phyloP scores from a whole-genome alignment of 2,797 vertebrate species.

The Siniperca scherzeri region DNA sequence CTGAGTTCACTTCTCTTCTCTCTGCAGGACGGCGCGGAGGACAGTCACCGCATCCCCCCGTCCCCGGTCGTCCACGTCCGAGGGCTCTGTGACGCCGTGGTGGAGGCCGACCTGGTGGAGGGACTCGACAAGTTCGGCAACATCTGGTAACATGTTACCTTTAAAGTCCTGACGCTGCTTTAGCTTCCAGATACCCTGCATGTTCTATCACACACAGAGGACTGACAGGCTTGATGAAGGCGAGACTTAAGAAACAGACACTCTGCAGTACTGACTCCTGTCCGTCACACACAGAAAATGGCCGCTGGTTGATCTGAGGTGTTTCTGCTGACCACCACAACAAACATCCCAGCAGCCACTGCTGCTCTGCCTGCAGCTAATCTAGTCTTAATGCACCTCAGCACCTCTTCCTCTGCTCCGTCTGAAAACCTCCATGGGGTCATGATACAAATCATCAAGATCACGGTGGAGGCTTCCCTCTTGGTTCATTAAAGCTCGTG shows the following conservation, averaged over 20 bases:
- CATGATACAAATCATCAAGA: neutral
- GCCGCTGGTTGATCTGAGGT: no score
- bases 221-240: no score
- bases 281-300: no score
- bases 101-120: constrained; percentile 95
- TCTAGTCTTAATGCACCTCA: neutral
- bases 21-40: constrained; percentile 65
- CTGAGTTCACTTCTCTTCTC: neutral
- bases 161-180: neutral
- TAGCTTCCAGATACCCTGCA: no score
- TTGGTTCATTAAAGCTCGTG: no score
- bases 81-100: constrained; percentile 92
- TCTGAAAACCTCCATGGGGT: neutral
- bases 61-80: constrained; percentile 94
- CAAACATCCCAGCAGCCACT: neutral
- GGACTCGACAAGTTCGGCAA: constrained; percentile 93
- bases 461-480: no score
- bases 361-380: neutral
- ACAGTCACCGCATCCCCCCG: constrained; percentile 89
- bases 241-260: no score
- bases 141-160: constrained; percentile 88
- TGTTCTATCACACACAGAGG: no score
- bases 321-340: neutral
- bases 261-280: no score
- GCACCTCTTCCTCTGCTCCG: neutral